Evolutionary conservation across 2,113 vertebrate species (phyloP).

Genomic region (Hypanus sabinus): DNA sequence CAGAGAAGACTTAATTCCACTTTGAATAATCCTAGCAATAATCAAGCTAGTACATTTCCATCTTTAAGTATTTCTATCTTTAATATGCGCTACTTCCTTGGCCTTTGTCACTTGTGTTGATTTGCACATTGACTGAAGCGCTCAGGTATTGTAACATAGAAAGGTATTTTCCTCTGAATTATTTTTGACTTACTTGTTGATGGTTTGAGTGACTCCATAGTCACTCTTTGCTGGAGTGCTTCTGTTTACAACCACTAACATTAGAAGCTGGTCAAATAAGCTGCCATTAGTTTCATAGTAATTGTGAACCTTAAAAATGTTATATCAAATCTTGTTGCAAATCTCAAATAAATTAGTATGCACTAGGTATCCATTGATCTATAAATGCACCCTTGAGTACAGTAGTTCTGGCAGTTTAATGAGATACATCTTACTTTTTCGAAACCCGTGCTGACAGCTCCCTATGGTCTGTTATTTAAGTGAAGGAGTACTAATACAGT

Average conservation of each 20-base stretch:
- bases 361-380: background rate
- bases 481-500: background rate
- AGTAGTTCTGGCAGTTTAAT: background rate
- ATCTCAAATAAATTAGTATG: background rate
- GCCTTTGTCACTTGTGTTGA: background rate
- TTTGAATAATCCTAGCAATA: background rate
- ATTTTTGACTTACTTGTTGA: background rate
- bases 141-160: background rate
- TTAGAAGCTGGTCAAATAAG: background rate
- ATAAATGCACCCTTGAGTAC: background rate
- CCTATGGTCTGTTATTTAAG: background rate
- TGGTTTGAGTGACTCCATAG: background rate
- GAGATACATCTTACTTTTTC: background rate
- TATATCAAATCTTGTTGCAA: background rate
- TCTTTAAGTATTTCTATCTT: background rate
- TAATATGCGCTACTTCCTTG: background rate
- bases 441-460: background rate
- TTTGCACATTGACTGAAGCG: background rate
- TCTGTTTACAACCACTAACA: background rate
- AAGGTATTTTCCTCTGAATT: background rate
- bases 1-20: background rate
- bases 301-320: background rate
- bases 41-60: background rate
- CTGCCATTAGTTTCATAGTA: background rate
- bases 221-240: background rate